A percentile compares a stretch with the other conserved stretches of the same genome.
Conservation (phyloP, 2,113 vertebrate species). For the Rhinogobius similis region DNA sequence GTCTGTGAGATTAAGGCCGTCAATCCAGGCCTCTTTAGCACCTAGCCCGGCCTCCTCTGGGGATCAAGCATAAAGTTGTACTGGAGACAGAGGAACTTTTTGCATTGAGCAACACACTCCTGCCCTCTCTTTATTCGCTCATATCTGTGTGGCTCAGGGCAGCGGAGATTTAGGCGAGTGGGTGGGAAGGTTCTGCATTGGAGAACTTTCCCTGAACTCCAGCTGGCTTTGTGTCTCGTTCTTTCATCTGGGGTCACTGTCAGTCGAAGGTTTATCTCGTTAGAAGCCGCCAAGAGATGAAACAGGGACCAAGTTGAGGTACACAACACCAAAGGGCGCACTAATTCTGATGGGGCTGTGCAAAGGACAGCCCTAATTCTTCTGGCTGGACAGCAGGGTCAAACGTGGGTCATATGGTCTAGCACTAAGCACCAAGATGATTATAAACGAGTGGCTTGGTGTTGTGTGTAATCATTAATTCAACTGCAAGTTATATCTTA, state of each 20-base stretch:
- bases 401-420: constrained; percentile 36
- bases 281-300: constrained; percentile 64
- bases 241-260: constrained; percentile 80
- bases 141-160: constrained; percentile 19
- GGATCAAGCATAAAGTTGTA: constrained; percentile 69
- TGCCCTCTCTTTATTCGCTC: constrained; percentile 18
- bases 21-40: constrained; percentile 62
- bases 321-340: constrained; percentile 30
- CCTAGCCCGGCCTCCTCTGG: constrained; percentile 55
- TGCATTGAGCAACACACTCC: constrained; percentile 21
- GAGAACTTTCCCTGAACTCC: constrained; percentile 79
- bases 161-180: constrained; percentile 57
- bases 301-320: constrained; percentile 39
- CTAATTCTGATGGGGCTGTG: constrained; percentile 11
- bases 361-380: constrained; percentile 24
- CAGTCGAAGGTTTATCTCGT: constrained; percentile 70
- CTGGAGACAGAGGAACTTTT: constrained; percentile 68
- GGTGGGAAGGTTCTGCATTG: constrained; percentile 43
- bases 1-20: constrained; percentile 70
- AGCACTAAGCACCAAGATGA: no score
- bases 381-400: constrained; percentile 35
- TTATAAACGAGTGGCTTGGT: no score
- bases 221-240: constrained; percentile 56
- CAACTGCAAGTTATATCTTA: no score
- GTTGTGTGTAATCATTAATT: no score